phyloP scores from a whole-genome alignment of 2,888 invertebrate genomes.

The Eretmocerus hayati region DNA sequence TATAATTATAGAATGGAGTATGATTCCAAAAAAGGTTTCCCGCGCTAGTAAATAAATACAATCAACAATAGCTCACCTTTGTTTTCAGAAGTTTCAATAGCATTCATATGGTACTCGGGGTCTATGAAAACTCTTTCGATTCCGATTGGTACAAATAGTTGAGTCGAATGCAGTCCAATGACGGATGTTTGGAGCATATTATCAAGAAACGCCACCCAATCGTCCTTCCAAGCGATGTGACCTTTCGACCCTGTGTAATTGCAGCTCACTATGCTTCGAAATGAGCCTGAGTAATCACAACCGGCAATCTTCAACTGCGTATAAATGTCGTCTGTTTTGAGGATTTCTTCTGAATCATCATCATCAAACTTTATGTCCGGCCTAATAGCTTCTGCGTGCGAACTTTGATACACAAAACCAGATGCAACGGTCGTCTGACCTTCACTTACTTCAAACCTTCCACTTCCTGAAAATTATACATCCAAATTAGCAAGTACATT shows the following conservation, averaged over 20 bases:
- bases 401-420: conserved; percentile 53
- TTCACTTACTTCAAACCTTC: conserved; percentile 56
- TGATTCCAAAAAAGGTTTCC: no score
- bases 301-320: conserved; percentile 50
- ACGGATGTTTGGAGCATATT: conserved; percentile 60
- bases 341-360: conserved; percentile 28
- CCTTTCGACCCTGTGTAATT: conserved; percentile 45
- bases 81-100: no score
- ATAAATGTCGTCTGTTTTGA: conserved; percentile 43
- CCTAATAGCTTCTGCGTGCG: conserved; percentile 37
- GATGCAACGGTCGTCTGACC: conserved; percentile 64
- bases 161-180: conserved; percentile 44
- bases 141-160: no score
- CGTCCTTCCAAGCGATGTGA: conserved; percentile 52
- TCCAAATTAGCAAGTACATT: no score
- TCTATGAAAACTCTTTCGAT: no score
- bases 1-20: no score
- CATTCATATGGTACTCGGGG: no score
- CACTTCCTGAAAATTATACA: conserved; percentile 46
- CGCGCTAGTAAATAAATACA: no score
- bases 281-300: conserved; percentile 51
- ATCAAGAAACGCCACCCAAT: conserved; percentile 66
- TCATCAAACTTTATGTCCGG: conserved; percentile 7
- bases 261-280: conserved; percentile 49
- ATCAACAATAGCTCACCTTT: no score